Evolutionary conservation across 2,888 invertebrate genomes (phyloP).

Genomic region (Hirtodrosophila cameraria): DNA sequence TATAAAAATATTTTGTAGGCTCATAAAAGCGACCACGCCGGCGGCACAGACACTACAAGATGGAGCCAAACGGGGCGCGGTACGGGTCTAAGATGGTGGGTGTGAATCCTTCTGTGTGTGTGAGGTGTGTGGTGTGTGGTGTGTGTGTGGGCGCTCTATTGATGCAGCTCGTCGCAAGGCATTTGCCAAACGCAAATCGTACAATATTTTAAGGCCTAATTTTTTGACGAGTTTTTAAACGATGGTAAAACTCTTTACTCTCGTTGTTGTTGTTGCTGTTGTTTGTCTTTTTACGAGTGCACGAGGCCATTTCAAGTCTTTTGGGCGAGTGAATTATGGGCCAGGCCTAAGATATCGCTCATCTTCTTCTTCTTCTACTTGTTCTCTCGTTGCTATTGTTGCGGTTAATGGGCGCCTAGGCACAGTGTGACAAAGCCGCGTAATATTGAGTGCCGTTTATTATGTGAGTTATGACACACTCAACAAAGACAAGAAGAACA

Average conservation of each 20-base stretch:
- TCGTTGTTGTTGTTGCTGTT: slow-evolving; percentile 13
- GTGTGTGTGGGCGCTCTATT: slow-evolving; percentile 52
- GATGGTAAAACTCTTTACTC: slow-evolving; percentile 82
- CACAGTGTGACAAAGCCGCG: slow-evolving; percentile 55
- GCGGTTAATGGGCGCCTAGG: slow-evolving; percentile 51
- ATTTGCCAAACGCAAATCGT: slow-evolving; percentile 60
- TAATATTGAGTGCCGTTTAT: slow-evolving; percentile 60
- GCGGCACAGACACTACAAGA: slow-evolving; percentile 27
- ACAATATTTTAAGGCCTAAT: slow-evolving; percentile 82
- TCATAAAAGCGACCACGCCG: slow-evolving; percentile 73
- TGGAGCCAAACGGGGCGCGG: not conserved
- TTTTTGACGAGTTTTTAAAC: slow-evolving; percentile 84
- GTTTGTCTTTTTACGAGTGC: slow-evolving; percentile 63
- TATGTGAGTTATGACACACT: slow-evolving; percentile 66
- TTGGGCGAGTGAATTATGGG: slow-evolving; percentile 74
- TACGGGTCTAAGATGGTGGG: slow-evolving; percentile 12
- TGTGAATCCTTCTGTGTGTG: slow-evolving; percentile 25
- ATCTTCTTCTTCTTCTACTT: slow-evolving; percentile 23
- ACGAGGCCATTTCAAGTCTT: slow-evolving; percentile 59
- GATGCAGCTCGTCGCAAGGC: slow-evolving; percentile 48
- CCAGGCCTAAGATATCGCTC: slow-evolving; percentile 53
- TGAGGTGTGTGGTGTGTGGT: slow-evolving; percentile 23
- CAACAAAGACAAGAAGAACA: slow-evolving; percentile 10
- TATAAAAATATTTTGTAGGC: slow-evolving; percentile 80
- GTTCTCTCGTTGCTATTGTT: slow-evolving; percentile 26